These are phyloP conservation scores for Rallus limicola DNA, from an alignment of 2,113 vertebrate genomes.

Conservation along the genomic window DNA sequence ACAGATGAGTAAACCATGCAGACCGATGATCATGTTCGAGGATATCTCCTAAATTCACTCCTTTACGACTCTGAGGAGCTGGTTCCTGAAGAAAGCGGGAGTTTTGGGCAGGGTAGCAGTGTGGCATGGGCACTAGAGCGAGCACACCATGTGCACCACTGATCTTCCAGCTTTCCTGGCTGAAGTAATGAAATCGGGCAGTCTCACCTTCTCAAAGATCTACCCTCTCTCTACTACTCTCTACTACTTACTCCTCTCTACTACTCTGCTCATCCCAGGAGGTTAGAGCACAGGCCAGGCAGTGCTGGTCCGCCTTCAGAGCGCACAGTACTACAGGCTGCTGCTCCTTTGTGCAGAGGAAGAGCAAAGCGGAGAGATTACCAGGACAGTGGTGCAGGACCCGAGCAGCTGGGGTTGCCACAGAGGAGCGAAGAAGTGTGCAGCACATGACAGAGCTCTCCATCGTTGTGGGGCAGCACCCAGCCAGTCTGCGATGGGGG, in stretches of 20 bases:
- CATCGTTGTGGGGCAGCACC: background rate
- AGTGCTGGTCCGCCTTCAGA: background rate
- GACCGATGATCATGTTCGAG: background rate
- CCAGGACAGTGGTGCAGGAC: background rate
- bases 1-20: constrained; percentile 29
- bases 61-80: background rate
- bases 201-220: background rate
- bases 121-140: fast-evolving
- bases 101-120: background rate
- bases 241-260: background rate
- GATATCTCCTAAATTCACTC: constrained; percentile 4
- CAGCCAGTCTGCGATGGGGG: background rate
- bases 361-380: background rate
- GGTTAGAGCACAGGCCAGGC: background rate
- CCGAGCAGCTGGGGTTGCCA: background rate
- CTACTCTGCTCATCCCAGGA: background rate
- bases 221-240: background rate
- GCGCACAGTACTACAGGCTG: background rate
- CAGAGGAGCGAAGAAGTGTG: background rate
- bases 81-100: background rate
- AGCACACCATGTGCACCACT: background rate
- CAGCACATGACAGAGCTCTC: background rate
- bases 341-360: background rate
- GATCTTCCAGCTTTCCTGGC: background rate
- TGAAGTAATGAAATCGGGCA: background rate